phyloP scores from a whole-genome alignment of 2,888 invertebrate genomes.

The Drosophila recens region DNA sequence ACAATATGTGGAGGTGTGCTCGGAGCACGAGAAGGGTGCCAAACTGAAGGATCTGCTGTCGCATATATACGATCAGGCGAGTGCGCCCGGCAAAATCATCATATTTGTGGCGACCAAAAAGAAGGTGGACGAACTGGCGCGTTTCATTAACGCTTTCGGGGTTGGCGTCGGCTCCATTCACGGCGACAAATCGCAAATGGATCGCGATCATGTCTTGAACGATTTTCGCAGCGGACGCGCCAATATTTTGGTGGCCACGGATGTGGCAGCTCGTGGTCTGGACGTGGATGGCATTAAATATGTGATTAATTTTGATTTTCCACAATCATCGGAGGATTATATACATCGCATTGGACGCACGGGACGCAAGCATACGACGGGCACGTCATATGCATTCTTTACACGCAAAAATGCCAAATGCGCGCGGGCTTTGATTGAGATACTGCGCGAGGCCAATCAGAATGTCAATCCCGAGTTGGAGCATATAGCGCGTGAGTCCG shows the following conservation, averaged over 20 bases:
- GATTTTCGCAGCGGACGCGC: constrained; percentile 94
- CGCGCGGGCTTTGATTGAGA: constrained; percentile 94
- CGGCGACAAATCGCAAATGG: constrained; percentile 97
- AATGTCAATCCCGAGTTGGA: constrained; percentile 93
- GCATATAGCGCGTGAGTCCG: constrained; percentile 89
- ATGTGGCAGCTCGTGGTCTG: constrained; percentile 97
- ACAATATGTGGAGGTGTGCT: constrained; percentile 92
- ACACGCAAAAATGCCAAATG: constrained; percentile 94
- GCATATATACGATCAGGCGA: constrained; percentile 91
- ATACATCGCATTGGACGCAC: constrained; percentile 98
- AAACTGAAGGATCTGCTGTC: constrained; percentile 82
- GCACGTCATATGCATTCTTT: constrained; percentile 97
- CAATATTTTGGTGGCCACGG: constrained; percentile 97
- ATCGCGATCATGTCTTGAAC: constrained; percentile 95
- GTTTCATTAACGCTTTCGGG: constrained; percentile 92
- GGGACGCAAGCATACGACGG: constrained; percentile 93
- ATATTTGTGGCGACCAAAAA: constrained; percentile 98
- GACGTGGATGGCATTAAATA: constrained; percentile 98
- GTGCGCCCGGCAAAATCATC: constrained; percentile 93
- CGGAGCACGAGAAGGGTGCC: constrained; percentile 90
- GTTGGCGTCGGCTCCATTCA: constrained; percentile 95
- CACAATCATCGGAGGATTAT: constrained; percentile 97
- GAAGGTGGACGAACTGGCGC: constrained; percentile 94
- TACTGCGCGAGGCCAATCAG: constrained; percentile 95
- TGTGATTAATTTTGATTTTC: constrained; percentile 98